Evolutionary conservation across 2,797 vertebrate genomes (phyloP), one percentile per base, ranked within the genome.

Genomic region (Adelosebastes latens): DNA sequence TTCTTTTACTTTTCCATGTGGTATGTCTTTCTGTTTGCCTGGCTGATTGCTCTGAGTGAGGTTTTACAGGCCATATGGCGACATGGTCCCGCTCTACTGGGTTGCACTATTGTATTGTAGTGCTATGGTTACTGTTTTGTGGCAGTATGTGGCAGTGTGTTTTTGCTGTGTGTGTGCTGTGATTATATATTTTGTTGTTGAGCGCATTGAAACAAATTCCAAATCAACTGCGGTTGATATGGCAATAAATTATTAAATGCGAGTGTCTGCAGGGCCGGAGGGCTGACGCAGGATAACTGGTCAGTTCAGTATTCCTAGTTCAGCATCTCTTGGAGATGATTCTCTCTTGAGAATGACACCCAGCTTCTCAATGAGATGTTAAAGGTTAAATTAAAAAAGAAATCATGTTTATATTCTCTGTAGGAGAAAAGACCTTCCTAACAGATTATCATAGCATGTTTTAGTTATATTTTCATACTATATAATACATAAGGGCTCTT

Each of bases 221-320:
- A 49, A 49, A 49, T 49, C 18, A 49, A 20, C 46, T 49, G 18
- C 18, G 3, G 46, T 49, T 49, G 46, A 49, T 49, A 49, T 49
- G 46, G 7, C 18, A 49, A 49, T 49, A 49, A 49, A 49, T 49
- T 20, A 49, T 20, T 49, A 49, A 49, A 49, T 61, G 29, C 59
- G 56, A 60, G 46, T 39, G 16, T 46, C 73, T 74, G 61, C 53
- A 25, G 77, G 53, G 39, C 14, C 2, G 2, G 67, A 73, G 42
- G 78, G 78, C 75, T 83, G 82, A 88, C 70, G 70, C 68, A 67
- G 65, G 63, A 77, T 46, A 46, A 64, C 62, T 2, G 67, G 74
- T 42, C 62, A 72, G 56, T 67, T 71, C 52, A 81, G 55, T 77
- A 49, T 74, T 76, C 39, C 64, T 68, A 27, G 69, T 77, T 82